Base-by-base conservation (phyloP, 1,140 invertebrate genomes). In the Polypedilum pembai region DNA sequence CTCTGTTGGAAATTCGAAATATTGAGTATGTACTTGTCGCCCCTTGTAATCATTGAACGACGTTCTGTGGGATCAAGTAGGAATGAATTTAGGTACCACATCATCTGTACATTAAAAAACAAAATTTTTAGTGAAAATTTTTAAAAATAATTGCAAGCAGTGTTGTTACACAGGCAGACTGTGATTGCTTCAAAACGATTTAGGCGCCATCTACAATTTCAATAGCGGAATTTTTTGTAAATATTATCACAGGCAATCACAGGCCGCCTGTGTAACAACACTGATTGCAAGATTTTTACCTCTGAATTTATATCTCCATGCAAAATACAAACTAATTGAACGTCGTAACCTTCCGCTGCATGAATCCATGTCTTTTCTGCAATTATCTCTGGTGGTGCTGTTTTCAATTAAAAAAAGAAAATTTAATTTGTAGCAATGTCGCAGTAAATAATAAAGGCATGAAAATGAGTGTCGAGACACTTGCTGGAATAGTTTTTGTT, bases 81-180 rank as follows among this genome's bases (percentile, higher is more conserved):
- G 76, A 87, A 85, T 3, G 84, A 86, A 76, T 87, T 86, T 75
- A 86, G 84, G 77, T 87, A 87, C 86, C 86, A 87, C 40, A 85
- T 77, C 77, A 86, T 84, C 85, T 87, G 75, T 8, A 78, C n/a
- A 79, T 74, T 1, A 33, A 56, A 56, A 56, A 56, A 56, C 12
- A 15, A 56, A 56, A 15, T 12, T 56, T 15, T 10, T 56, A 56
- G 15, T 56, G 45, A 15, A 33, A 33, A 56, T 56, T 56, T 56
- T n/a, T 56, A 56, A 8, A 21, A 69, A 69, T 17, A 45, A 40
- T 76, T n/a, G n/a, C n/a, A n/a, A n/a, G n/a, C n/a, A n/a, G n/a
- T n/a, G n/a, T n/a, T n/a, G n/a, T n/a, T n/a, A n/a, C n/a, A n/a
- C n/a, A n/a, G n/a, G n/a, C n/a, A n/a, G n/a, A n/a, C n/a, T n/a